These are phyloP conservation scores for Liasis olivaceus DNA, from an alignment of 2,797 vertebrate genomes.

Conservation along the genomic window DNA sequence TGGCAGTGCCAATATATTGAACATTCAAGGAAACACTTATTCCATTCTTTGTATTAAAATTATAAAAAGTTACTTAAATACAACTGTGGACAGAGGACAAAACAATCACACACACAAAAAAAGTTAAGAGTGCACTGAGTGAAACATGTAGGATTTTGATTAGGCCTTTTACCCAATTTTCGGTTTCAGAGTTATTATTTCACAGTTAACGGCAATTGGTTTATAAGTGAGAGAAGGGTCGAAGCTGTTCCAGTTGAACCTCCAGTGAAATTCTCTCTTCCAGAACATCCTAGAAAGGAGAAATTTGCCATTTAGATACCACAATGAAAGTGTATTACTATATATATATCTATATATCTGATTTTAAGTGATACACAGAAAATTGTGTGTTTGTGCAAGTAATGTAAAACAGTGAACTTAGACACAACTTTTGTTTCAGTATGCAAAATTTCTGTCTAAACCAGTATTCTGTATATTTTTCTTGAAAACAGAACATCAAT, in stretches of 20 bases:
- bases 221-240: constrained; percentile 99
- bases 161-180: constrained; percentile 72
- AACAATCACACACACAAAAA: constrained; percentile 77
- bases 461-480: neutral
- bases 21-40: constrained; percentile 67
- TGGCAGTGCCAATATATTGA: constrained; percentile 64
- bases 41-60: constrained; percentile 76
- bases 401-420: neutral
- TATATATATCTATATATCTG: neutral
- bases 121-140: constrained; percentile 74
- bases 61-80: constrained; percentile 79
- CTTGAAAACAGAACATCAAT: neutral
- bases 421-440: neutral
- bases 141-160: constrained; percentile 75
- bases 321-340: constrained; percentile 10
- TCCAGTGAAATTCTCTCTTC: constrained; percentile 99
- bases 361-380: neutral
- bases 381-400: neutral
- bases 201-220: constrained; percentile 79
- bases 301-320: constrained; percentile 41
- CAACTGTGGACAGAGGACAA: constrained; percentile 77
- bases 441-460: neutral
- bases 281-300: constrained; percentile 90
- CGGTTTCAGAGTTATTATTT: constrained; percentile 75
- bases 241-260: constrained; percentile 98